Conservation (phyloP, 2,888 invertebrate genomes). For the Copidosoma aretas region DNA sequence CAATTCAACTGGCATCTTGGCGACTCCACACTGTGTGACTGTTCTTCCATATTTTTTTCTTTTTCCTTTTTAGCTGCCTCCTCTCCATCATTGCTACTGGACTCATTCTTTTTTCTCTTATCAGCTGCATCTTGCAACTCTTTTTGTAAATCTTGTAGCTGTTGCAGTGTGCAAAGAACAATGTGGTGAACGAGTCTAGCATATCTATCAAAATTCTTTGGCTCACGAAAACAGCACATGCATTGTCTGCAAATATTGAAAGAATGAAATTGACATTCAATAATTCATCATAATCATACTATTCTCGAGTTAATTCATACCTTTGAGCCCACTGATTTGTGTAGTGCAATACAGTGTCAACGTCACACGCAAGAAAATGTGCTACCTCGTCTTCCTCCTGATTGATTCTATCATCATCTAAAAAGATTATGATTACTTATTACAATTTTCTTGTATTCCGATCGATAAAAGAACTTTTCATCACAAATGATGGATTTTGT, state of each 20-base stretch:
- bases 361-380: conserved; percentile 78
- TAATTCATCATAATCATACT: conserved; percentile 5
- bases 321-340: conserved; percentile 90
- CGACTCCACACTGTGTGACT: conserved; percentile 50
- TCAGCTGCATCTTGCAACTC: conserved; percentile 57
- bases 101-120: conserved; percentile 54
- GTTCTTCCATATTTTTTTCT: conserved; percentile 58
- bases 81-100: conserved; percentile 53
- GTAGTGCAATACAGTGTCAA: conserved; percentile 83
- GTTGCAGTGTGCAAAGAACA: conserved; percentile 81
- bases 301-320: conserved; percentile 61
- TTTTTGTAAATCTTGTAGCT: conserved; percentile 74
- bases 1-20: conserved; percentile 63
- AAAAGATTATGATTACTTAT: conserved; percentile 51
- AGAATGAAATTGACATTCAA: not conserved
- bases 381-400: conserved; percentile 80
- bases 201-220: conserved; percentile 90
- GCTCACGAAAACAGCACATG: conserved; percentile 92
- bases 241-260: conserved; percentile 75
- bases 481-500: too few species aligned
- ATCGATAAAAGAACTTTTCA: too few species aligned
- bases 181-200: conserved; percentile 88
- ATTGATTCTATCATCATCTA: conserved; percentile 81
- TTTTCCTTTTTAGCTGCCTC: conserved; percentile 54
- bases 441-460: not conserved